These are phyloP conservation scores for Paradoxurus hermaphroditus DNA, from an alignment of 2,113 vertebrate genomes.

Conservation along the genomic window DNA sequence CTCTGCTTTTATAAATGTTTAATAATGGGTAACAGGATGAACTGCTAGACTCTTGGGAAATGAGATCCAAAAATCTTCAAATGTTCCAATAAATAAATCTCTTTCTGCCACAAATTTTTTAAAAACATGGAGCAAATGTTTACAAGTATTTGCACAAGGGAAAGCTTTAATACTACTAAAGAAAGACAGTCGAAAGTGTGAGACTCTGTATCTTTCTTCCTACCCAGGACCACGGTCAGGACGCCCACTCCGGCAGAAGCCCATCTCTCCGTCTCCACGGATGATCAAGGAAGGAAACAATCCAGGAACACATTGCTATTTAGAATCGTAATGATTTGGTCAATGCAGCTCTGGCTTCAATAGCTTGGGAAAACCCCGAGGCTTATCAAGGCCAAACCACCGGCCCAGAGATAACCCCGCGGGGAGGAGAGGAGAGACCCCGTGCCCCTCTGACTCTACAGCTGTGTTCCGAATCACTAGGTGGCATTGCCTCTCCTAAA, in stretches of 20 bases:
- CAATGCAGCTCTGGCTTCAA: background rate
- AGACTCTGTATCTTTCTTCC: background rate
- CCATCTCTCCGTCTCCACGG: background rate
- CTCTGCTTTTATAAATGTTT: conserved; percentile 59
- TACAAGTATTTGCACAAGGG: conserved; percentile 42
- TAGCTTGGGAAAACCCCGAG: background rate
- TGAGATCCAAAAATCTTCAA: conserved; percentile 52
- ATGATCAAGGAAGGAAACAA: background rate
- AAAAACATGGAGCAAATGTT: conserved; percentile 70
- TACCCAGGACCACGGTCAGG: background rate
- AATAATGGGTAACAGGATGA: conserved; percentile 49
- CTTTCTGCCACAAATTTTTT: conserved; percentile 54
- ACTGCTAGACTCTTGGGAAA: conserved; percentile 36
- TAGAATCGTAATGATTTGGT: background rate
- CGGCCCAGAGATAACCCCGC: background rate
- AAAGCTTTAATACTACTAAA: conserved; percentile 25
- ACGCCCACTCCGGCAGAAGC: background rate
- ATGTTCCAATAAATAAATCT: conserved; percentile 37
- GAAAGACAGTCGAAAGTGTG: background rate
- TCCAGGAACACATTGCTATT: background rate
- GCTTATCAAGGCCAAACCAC: background rate
- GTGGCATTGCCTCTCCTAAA: background rate
- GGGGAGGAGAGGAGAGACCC: background rate
- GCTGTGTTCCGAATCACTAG: background rate
- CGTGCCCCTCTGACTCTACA: background rate